Evolutionary conservation across 2,113 vertebrate species (phyloP).

Genomic region (Solenodon paradoxus): DNA sequence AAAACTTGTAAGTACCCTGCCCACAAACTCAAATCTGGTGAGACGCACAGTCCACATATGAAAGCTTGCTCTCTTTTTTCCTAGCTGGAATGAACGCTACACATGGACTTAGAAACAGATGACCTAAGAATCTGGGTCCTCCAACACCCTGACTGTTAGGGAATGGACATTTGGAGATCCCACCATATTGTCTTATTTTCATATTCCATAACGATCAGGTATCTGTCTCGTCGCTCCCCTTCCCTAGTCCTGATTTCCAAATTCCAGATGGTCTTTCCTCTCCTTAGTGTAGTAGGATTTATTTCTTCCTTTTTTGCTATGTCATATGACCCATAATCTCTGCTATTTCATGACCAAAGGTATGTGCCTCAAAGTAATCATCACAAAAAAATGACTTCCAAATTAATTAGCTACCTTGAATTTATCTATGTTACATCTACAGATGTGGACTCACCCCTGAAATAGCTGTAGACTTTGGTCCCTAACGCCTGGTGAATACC

Average conservation of each 20-base stretch:
- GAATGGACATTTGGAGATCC: background rate
- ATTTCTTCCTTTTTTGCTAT: background rate
- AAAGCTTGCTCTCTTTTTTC: background rate
- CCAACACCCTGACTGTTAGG: background rate
- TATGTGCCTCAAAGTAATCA: background rate
- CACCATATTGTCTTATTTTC: background rate
- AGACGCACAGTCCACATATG: background rate
- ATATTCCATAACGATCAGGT: background rate
- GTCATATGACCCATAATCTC: background rate
- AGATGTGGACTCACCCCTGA: background rate
- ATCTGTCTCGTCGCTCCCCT: background rate
- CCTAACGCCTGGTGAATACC: background rate
- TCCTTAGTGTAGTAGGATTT: background rate
- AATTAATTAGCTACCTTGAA: background rate
- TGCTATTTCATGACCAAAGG: background rate
- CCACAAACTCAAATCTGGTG: background rate
- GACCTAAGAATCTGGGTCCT: background rate
- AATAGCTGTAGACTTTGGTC: background rate
- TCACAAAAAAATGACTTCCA: background rate
- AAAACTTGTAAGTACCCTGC: background rate
- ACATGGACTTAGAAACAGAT: background rate
- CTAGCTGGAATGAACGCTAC: background rate
- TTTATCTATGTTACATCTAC: background rate
- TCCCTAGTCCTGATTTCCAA: accelerated
- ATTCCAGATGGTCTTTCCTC: background rate